These are phyloP conservation scores for Hypomecis atomaria DNA, from an alignment of 2,888 invertebrate genomes.

Conservation along the genomic window DNA sequence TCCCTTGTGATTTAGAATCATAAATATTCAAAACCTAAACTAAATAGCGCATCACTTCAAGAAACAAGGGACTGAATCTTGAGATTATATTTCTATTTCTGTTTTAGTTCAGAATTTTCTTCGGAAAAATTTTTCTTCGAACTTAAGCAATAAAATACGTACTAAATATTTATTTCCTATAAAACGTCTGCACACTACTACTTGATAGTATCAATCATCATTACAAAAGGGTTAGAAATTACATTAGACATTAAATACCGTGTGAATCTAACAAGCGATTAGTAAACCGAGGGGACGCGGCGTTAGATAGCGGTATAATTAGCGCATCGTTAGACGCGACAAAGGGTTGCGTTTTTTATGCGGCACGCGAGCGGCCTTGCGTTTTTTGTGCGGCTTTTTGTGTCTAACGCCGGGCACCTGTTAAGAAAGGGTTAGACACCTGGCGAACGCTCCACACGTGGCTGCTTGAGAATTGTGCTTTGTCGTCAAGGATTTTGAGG, in stretches of 20 bases:
- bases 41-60: too few species aligned
- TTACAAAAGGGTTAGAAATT: conserved; percentile 36
- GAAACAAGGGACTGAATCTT: too few species aligned
- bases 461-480: conserved; percentile 5
- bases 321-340: conserved; percentile 56
- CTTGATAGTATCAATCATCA: conserved; percentile 16
- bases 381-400: conserved; percentile 53
- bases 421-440: conserved; percentile 41
- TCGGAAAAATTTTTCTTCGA: too few species aligned
- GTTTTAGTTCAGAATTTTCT: too few species aligned
- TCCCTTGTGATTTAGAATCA: too few species aligned
- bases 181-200: not conserved
- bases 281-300: conserved; percentile 62
- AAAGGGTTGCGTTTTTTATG: conserved; percentile 63
- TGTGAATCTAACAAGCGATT: conserved; percentile 65
- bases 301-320: conserved; percentile 62
- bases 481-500: not conserved
- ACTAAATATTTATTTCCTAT: too few species aligned
- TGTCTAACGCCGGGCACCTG: conserved; percentile 51
- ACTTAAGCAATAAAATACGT: too few species aligned
- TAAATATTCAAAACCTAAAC: too few species aligned
- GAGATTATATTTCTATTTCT: too few species aligned
- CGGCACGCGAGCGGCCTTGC: conserved; percentile 58
- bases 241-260: conserved; percentile 41
- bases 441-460: conserved; percentile 8